Conservation (phyloP, 2,888 invertebrate genomes). For the Thymelicus lineola region DNA sequence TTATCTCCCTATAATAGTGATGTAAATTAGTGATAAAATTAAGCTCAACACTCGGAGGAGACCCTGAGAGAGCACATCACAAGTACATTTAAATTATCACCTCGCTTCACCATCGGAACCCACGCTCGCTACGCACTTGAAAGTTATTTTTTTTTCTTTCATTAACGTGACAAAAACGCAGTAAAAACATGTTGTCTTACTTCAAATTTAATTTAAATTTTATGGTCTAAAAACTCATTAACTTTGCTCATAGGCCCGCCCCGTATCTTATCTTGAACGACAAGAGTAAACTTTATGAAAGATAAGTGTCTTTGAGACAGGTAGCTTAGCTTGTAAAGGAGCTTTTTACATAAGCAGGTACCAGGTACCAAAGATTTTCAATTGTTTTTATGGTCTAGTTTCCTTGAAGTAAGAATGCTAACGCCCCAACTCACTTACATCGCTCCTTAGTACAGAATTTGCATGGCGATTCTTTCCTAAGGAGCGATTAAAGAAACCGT, state of each 20-base stretch:
- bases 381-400: no score
- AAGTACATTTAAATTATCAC: background rate
- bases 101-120: background rate
- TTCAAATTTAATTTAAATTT: slow-evolving; percentile 11
- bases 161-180: background rate
- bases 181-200: background rate
- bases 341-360: slow-evolving; percentile 5
- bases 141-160: background rate
- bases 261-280: slow-evolving; percentile 11
- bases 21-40: background rate
- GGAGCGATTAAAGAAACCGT: no score
- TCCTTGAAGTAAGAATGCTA: no score
- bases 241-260: slow-evolving; percentile 2
- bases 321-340: background rate
- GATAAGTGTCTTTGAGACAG: background rate
- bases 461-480: no score
- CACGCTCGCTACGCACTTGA: slow-evolving; percentile 8
- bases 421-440: no score
- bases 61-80: background rate
- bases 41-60: background rate
- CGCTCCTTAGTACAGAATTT: no score
- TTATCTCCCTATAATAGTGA: no score
- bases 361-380: background rate
- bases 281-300: slow-evolving; percentile 9
- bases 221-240: slow-evolving; percentile 12